Conservation (phyloP, 2,797 vertebrate species). For the Tympanoctomys barrerae region DNA sequence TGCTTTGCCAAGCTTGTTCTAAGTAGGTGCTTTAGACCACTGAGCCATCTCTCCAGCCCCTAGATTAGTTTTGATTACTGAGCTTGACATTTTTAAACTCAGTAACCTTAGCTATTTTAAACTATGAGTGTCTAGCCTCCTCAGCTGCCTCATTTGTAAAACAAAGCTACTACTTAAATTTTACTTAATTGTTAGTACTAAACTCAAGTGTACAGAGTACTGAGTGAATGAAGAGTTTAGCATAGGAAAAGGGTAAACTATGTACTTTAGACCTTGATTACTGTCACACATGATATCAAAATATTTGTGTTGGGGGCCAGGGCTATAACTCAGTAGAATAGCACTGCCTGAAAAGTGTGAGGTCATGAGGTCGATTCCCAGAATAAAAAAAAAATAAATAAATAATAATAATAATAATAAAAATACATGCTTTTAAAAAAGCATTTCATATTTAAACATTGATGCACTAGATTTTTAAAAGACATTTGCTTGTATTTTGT, state of each 20-base stretch:
- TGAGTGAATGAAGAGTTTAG: not conserved
- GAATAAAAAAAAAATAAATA: too few relatives aligned
- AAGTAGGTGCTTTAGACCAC: too few relatives aligned
- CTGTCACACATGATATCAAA: not conserved
- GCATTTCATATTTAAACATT: conserved; percentile 20
- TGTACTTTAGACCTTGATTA: not conserved
- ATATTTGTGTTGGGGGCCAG: not conserved
- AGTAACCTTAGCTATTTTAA: not conserved
- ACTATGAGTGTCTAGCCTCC: not conserved
- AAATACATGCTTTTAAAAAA: conserved; percentile 13
- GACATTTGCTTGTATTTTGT: not conserved
- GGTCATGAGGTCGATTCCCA: too few relatives aligned
- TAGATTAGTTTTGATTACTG: conserved; percentile 28
- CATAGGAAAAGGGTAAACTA: not conserved
- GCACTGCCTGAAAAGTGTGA: too few relatives aligned
- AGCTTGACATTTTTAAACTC: not conserved
- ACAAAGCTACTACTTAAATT: not conserved
- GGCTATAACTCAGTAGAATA: too few relatives aligned
- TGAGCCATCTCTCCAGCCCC: too few relatives aligned
- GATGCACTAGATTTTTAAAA: conserved; percentile 31
- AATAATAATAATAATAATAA: too few relatives aligned
- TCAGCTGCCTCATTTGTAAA: conserved; percentile 12
- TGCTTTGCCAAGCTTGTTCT: too few relatives aligned
- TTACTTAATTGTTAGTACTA: not conserved
- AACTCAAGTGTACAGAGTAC: not conserved